phyloP scores from a whole-genome alignment of 2,797 vertebrate genomes.

The Manis crassicaudata region DNA sequence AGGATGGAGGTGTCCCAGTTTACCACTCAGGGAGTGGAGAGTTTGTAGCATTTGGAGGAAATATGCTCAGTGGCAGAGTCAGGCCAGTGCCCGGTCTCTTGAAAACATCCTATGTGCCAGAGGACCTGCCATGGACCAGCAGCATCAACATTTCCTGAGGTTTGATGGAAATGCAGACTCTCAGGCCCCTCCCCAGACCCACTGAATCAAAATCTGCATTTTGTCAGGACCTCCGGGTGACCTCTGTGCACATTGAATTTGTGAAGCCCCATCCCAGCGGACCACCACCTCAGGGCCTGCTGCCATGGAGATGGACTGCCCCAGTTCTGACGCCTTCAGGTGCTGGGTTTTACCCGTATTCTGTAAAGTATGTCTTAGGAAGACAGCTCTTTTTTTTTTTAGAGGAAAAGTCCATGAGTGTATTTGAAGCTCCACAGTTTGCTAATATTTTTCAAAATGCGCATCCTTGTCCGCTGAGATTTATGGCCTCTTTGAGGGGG shows the following conservation, averaged over 20 bases:
- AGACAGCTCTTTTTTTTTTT: not conserved
- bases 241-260: not conserved
- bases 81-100: not conserved
- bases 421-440: conserved; percentile 44
- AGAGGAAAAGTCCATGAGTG: not conserved
- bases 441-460: conserved; percentile 85
- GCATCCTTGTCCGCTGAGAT: conserved; percentile 83
- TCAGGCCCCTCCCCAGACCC: not conserved
- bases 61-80: not conserved
- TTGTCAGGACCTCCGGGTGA: not conserved
- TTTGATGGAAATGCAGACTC: not conserved
- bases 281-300: not conserved
- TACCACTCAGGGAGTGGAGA: not conserved
- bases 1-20: not conserved
- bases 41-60: not conserved
- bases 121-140: not conserved
- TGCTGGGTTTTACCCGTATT: not conserved
- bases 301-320: not conserved
- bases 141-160: not conserved
- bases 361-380: not conserved
- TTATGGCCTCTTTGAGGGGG: conserved; percentile 83
- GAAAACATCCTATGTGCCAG: not conserved
- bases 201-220: not conserved
- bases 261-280: not conserved
- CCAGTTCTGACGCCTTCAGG: not conserved